Evolutionary conservation across 2,113 vertebrate genomes (phyloP).

Genomic region (Psittacus erithacus): DNA sequence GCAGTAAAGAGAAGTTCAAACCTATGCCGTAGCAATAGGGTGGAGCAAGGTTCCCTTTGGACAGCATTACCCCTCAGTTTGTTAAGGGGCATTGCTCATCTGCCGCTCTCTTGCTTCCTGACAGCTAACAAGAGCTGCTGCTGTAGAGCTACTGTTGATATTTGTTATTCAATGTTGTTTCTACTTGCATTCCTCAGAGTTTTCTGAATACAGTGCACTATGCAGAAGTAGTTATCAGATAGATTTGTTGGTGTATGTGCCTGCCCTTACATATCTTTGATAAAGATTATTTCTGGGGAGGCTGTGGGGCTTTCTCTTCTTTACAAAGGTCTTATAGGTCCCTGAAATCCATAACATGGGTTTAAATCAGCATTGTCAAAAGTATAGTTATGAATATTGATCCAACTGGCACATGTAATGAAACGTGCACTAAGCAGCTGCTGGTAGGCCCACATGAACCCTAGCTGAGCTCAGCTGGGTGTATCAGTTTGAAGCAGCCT

Average conservation of each 20-base stretch:
- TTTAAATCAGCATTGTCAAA: neutral
- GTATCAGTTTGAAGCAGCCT: neutral
- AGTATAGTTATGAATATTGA: neutral
- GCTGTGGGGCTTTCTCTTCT: neutral
- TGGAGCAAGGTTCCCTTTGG: constrained; percentile 26
- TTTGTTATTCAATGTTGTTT: constrained; percentile 1
- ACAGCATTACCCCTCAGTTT: neutral
- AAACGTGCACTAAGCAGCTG: neutral
- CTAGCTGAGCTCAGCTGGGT: neutral
- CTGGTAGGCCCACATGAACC: neutral
- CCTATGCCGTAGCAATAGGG: neutral
- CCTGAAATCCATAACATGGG: neutral
- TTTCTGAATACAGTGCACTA: neutral
- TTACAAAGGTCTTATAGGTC: neutral
- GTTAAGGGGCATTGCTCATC: neutral
- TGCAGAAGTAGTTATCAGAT: neutral
- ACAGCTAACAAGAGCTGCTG: constrained; percentile 23
- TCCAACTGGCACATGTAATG: neutral
- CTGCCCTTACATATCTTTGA: neutral
- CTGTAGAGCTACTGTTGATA: neutral
- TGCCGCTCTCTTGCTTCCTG: constrained; percentile 8
- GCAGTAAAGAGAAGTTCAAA: neutral
- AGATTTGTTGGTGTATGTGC: neutral
- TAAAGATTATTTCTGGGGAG: constrained; percentile 27
- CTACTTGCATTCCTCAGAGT: constrained; percentile 10